Percentiles rank a stretch among this genome's conserved stretches.
These are phyloP conservation scores for Poecile atricapillus DNA, from an alignment of 2,113 vertebrate species.

Conservation along the genomic window DNA sequence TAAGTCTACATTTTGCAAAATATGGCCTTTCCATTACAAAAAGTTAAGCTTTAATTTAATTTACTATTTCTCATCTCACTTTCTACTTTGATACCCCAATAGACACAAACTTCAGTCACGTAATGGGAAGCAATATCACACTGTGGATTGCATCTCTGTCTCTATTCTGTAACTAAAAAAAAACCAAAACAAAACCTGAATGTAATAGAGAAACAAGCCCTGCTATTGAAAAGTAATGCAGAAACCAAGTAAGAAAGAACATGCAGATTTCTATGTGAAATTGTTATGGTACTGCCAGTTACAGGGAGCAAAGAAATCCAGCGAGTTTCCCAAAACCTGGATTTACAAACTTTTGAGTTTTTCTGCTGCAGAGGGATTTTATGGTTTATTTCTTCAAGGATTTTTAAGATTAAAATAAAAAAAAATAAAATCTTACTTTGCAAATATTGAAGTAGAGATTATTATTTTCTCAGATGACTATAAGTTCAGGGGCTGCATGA, in stretches of 20 bases:
- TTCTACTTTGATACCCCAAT: neutral
- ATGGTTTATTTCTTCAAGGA: neutral
- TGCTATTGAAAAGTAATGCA: neutral
- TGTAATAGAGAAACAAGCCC: neutral
- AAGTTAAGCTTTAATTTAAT: neutral
- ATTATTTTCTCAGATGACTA: neutral
- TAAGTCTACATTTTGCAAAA: neutral
- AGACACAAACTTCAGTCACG: neutral
- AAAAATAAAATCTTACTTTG: neutral
- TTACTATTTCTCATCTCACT: neutral
- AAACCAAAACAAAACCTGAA: neutral
- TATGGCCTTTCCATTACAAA: neutral
- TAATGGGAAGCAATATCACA: neutral
- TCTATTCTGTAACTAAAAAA: neutral
- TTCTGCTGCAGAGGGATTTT: neutral
- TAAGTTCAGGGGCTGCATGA: neutral
- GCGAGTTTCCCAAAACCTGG: neutral
- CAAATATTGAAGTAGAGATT: neutral
- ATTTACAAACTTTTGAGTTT: neutral
- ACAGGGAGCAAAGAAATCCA: neutral
- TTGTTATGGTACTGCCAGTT: neutral
- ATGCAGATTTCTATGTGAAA: neutral
- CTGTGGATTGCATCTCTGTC: neutral
- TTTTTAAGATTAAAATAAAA: neutral
- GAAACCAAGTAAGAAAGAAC: neutral